Percentiles rank a stretch among this genome's conserved stretches.
Evolutionary conservation across 2,113 vertebrate genomes (phyloP).

Genomic region (Tachysurus vachellii): DNA sequence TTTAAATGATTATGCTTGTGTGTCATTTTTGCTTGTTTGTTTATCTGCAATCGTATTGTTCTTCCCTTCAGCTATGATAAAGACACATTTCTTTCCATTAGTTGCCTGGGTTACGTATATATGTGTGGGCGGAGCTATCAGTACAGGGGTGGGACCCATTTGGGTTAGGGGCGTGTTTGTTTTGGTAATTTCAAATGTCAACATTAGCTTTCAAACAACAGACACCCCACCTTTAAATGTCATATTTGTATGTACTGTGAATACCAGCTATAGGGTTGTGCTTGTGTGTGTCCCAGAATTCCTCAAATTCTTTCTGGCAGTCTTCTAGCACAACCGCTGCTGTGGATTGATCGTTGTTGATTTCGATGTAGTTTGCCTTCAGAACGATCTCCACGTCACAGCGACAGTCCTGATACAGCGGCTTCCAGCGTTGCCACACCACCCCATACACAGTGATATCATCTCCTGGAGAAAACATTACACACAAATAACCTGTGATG

Average conservation of each 20-base stretch:
- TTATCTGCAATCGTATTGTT: no score
- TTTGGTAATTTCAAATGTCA: no score
- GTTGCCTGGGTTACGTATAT: no score
- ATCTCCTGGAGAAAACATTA: slow-evolving; percentile 75
- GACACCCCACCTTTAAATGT: not conserved
- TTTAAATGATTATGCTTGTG: no score
- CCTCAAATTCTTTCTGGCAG: slow-evolving; percentile 84
- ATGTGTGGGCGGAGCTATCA: no score
- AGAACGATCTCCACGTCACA: slow-evolving; percentile 92
- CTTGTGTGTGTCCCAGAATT: slow-evolving; percentile 85
- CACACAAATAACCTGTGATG: not conserved
- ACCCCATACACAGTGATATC: slow-evolving; percentile 93
- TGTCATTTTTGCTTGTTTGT: no score
- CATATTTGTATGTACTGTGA: not conserved
- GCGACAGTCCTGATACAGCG: slow-evolving; percentile 76
- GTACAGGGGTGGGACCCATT: no score
- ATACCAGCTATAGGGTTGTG: slow-evolving; percentile 83
- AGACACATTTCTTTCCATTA: no score
- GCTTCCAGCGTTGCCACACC: slow-evolving; percentile 91
- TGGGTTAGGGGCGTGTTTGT: no score
- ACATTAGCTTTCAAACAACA: no score
- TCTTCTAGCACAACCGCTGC: slow-evolving; percentile 80
- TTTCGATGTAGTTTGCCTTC: slow-evolving; percentile 90
- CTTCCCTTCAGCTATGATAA: no score
- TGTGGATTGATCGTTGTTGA: slow-evolving; percentile 86